Conservation (phyloP, 2,888 invertebrate genomes). For the Anarsia innoxiella region DNA sequence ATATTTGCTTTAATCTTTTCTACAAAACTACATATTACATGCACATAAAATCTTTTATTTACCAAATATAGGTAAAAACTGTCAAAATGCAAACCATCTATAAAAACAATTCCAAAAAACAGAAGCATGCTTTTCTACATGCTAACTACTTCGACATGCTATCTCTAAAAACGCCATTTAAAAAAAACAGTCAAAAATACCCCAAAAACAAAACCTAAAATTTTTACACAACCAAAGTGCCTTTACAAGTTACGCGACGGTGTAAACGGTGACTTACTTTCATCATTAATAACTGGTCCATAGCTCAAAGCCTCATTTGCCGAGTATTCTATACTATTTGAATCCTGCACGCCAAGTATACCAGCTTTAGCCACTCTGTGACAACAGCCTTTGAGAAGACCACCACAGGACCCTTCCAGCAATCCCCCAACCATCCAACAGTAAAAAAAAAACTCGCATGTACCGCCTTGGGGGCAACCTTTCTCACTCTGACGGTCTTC, state of each 20-base stretch:
- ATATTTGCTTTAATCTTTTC: no score
- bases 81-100: no score
- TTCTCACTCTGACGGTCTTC: slow-evolving; percentile 59
- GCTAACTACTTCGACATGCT: no score
- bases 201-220: not conserved
- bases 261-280: slow-evolving; percentile 78
- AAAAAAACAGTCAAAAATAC: not conserved
- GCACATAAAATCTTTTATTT: no score
- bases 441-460: slow-evolving; percentile 92
- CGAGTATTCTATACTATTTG: slow-evolving; percentile 77
- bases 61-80: no score
- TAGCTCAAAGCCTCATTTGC: slow-evolving; percentile 79
- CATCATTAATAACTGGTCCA: slow-evolving; percentile 85
- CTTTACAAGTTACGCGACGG: slow-evolving; percentile 30
- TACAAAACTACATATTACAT: no score
- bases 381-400: slow-evolving; percentile 90
- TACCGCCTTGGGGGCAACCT: slow-evolving; percentile 82
- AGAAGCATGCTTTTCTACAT: no score
- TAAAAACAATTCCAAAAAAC: no score
- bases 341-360: slow-evolving; percentile 77
- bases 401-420: slow-evolving; percentile 88
- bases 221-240: slow-evolving; percentile 3
- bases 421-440: slow-evolving; percentile 94
- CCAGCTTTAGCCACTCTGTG: slow-evolving; percentile 83
- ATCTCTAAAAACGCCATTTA: no score